Conservation (phyloP, 2,113 vertebrate genomes). For the Papio anubis region DNA sequence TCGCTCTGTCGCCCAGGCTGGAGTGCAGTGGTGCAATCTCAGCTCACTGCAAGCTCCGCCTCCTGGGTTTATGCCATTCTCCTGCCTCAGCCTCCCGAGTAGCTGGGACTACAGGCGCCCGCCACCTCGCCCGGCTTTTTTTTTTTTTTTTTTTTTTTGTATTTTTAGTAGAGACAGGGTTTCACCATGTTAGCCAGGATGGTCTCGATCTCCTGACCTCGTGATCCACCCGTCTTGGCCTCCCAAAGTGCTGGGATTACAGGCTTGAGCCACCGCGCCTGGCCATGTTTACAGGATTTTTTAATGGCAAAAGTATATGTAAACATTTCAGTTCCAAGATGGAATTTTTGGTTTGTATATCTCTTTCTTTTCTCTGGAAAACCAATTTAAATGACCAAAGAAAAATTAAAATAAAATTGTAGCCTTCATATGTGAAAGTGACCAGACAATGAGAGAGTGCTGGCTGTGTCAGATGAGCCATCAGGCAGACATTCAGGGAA, state of each 20-base stretch:
- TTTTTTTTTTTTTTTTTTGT: no score
- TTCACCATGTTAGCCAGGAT: no score
- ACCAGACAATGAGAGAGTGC: not conserved
- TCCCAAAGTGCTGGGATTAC: no score
- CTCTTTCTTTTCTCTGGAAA: not conserved
- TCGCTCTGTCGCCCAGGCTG: accelerated
- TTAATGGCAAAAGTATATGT: not conserved
- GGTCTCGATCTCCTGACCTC: no score
- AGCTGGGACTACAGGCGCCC: no score
- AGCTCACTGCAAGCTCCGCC: no score
- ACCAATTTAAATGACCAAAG: not conserved
- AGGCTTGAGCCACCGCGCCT: no score
- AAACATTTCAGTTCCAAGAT: not conserved
- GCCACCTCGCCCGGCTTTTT: accelerated
- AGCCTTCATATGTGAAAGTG: not conserved
- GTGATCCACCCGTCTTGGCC: no score
- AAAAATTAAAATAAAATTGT: not conserved
- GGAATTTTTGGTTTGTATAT: not conserved
- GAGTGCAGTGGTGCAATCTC: no score
- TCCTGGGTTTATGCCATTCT: no score
- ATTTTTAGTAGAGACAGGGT: no score
- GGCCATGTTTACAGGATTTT: not conserved
- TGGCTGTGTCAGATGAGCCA: not conserved
- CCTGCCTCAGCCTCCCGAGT: no score
- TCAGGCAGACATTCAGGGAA: not conserved